Conservation (phyloP, 2,797 vertebrate species). For the Pipistrellus kuhlii region DNA sequence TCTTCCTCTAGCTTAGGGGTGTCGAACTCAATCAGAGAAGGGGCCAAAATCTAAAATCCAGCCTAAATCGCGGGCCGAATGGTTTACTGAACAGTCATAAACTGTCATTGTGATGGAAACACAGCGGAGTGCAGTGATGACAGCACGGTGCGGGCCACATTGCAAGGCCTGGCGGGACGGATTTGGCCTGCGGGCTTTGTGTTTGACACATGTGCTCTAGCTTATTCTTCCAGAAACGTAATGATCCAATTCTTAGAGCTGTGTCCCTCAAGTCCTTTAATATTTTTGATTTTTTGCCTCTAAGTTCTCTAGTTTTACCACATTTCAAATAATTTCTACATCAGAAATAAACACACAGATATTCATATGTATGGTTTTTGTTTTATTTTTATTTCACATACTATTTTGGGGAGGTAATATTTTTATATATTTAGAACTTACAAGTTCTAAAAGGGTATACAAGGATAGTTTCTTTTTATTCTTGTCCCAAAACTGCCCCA, state of each 20-base stretch:
- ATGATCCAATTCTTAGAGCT: background rate
- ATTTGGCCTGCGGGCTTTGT: too few relatives aligned
- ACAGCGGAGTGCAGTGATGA: too few relatives aligned
- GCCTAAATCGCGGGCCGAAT: too few relatives aligned
- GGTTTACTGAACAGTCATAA: too few relatives aligned
- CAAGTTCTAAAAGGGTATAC: background rate
- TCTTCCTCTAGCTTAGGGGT: background rate
- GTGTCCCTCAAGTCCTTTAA: background rate
- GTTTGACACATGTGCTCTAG: too few relatives aligned
- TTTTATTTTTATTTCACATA: background rate
- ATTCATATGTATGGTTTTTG: background rate
- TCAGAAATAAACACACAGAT: background rate
- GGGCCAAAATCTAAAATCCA: too few relatives aligned
- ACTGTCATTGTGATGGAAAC: too few relatives aligned
- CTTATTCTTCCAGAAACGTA: background rate
- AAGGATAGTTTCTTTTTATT: background rate
- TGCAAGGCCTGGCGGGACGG: too few relatives aligned
- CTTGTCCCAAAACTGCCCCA: background rate
- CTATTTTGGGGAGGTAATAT: background rate
- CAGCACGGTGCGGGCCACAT: too few relatives aligned
- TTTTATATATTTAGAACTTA: constrained; percentile 14
- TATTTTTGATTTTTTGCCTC: background rate
- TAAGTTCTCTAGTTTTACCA: background rate
- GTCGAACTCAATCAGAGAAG: too few relatives aligned
- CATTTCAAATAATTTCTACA: background rate